Evolutionary conservation across 2,797 vertebrate species (phyloP), one percentile per base, ranked within the genome.

Genomic region (Linurgus olivaceus): DNA sequence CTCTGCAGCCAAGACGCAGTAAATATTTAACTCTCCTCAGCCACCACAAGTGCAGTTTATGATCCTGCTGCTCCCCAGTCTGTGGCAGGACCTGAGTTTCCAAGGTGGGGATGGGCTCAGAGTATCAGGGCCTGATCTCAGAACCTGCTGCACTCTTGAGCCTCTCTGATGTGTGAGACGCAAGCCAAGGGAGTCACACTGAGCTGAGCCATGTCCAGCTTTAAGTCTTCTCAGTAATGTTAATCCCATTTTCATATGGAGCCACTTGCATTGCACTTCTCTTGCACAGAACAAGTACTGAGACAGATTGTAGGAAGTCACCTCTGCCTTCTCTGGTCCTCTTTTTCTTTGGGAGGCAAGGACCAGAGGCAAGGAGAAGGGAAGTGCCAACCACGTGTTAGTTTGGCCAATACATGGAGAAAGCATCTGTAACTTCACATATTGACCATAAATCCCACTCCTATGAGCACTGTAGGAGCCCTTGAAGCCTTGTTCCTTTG

Each of bases 401-500:
- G 48, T 62, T 93, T 63, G 45, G 44, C 44, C 24, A 48, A 6
- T 26, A 37, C 9, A 31, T 45, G 11, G 47, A 81, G 57, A 42
- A 52, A 40, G 67, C 54, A 77, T 61, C 48, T 88, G 18, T 70
- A 33, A 29, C 52, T 95, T 86, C 18, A 38, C 26, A 29, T 35
- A 59, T 66, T 73, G 83, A 66, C 62, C 54, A 40, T 23, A 45
- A 96, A 57, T 51, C 20, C 26, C 57, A 51, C 86, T 91, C 62
- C 67, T 70, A 1, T 68, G 76, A 91, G 77, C 37, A 26, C 1
- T 86, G 38, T 37, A 55, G 83, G 29, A 79, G 40, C 33, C 91
- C 47, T 76, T 75, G 88, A 95, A 79, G 63, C 67, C 67, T 52
- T 84, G 90, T n/a, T 77, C 38, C 8, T 6, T 71, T 66, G 77